These are phyloP conservation scores for Aix galericulata DNA, from an alignment of 2,113 vertebrate genomes.

Conservation along the genomic window DNA sequence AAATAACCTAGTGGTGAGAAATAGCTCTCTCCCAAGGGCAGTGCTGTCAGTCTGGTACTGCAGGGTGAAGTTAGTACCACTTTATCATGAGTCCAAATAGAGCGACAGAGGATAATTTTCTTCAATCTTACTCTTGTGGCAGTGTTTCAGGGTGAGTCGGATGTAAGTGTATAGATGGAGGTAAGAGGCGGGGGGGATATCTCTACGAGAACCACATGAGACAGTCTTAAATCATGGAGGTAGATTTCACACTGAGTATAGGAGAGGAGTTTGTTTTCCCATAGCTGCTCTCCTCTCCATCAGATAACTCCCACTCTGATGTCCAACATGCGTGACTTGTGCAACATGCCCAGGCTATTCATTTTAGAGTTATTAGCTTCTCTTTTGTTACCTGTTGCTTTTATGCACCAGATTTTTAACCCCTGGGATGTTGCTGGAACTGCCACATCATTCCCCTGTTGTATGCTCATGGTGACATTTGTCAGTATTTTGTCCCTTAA, in stretches of 20 bases:
- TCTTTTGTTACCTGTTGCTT: not conserved
- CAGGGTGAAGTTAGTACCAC: not conserved
- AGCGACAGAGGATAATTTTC: not conserved
- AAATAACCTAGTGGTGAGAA: not conserved
- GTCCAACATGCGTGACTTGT: not conserved
- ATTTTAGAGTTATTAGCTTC: not conserved
- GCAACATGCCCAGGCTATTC: not conserved
- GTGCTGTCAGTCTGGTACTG: not conserved
- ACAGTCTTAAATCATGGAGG: not conserved
- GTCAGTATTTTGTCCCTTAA: not conserved
- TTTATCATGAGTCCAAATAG: not conserved
- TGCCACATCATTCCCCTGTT: not conserved
- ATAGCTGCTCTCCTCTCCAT: not conserved
- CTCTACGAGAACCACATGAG: not conserved
- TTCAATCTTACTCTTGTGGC: not conserved
- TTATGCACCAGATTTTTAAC: not conserved
- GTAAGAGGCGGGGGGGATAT: not conserved
- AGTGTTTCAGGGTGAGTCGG: not conserved
- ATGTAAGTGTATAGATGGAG: not conserved
- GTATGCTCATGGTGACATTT: not conserved
- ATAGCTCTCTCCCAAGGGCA: not conserved
- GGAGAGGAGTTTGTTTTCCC: not conserved
- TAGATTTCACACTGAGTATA: not conserved
- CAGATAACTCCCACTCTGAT: not conserved
- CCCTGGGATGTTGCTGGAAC: not conserved